These are phyloP conservation scores for Danaus chrysippus DNA, from an alignment of 2,888 invertebrate species.

Conservation along the genomic window DNA sequence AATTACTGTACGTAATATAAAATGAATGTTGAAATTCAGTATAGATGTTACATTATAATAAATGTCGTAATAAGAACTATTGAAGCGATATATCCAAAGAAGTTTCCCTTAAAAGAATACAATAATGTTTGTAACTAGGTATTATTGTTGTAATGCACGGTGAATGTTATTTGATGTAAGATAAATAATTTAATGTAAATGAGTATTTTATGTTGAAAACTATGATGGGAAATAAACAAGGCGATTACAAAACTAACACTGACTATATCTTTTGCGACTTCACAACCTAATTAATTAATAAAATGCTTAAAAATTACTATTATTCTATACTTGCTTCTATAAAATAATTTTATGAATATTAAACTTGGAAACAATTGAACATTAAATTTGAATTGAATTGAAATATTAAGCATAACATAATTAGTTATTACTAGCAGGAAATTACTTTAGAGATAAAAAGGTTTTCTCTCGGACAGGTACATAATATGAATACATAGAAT, in stretches of 20 bases:
- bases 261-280: constrained; percentile 45
- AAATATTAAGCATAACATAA: constrained; percentile 11
- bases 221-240: constrained; percentile 65
- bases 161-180: constrained; percentile 70
- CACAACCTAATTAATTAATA: not conserved
- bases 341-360: not conserved
- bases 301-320: not conserved
- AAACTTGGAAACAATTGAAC: not conserved
- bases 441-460: constrained; percentile 24
- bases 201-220: constrained; percentile 67
- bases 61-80: constrained; percentile 38
- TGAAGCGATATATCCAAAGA: constrained; percentile 43
- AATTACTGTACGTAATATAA: constrained; percentile 54
- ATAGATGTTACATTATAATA: constrained; percentile 58
- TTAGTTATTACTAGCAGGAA: constrained; percentile 24
- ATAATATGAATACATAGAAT: constrained; percentile 5
- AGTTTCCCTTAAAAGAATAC: constrained; percentile 35
- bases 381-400: constrained; percentile 1
- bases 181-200: constrained; percentile 53
- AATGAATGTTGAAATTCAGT: constrained; percentile 65
- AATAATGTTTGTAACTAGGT: constrained; percentile 35
- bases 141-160: constrained; percentile 50
- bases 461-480: constrained; percentile 22
- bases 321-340: not conserved
- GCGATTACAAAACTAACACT: constrained; percentile 62